These are phyloP conservation scores for Sinopyrophorus schimmeli DNA, from an alignment of 2,888 invertebrate genomes.

Conservation along the genomic window DNA sequence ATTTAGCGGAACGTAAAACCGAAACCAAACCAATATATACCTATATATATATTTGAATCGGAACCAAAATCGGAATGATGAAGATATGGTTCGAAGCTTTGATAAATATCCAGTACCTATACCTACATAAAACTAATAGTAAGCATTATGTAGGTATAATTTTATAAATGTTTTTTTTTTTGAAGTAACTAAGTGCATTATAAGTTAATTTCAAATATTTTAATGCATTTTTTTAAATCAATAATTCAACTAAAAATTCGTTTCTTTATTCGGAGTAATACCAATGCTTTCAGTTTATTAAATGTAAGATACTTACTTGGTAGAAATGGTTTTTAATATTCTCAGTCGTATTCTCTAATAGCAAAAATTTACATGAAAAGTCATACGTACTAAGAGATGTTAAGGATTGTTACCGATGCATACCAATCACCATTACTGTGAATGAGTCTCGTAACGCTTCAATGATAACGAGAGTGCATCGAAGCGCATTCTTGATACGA, in stretches of 20 bases:
- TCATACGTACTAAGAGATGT: conserved; percentile 12
- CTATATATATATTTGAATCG: no score
- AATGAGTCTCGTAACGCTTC: conserved; percentile 36
- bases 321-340: conserved; percentile 9
- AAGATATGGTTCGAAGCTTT: no score
- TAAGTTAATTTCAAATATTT: not conserved
- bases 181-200: no score
- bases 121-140: no score
- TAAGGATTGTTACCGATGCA: conserved; percentile 29
- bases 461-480: conserved; percentile 39
- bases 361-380: conserved; percentile 15
- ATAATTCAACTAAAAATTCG: not conserved
- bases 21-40: no score
- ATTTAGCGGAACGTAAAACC: no score
- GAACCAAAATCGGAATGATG: no score
- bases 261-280: not conserved
- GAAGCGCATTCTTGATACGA: conserved; percentile 31
- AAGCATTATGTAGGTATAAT: no score
- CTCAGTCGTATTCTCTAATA: conserved; percentile 4
- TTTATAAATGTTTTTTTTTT: no score
- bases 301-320: conserved; percentile 7
- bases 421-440: conserved; percentile 39
- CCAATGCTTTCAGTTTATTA: not conserved
- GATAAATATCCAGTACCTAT: no score
- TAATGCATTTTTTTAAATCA: not conserved